These are phyloP conservation scores for Apis laboriosa DNA, from an alignment of 1,140 invertebrate species.

Conservation along the genomic window DNA sequence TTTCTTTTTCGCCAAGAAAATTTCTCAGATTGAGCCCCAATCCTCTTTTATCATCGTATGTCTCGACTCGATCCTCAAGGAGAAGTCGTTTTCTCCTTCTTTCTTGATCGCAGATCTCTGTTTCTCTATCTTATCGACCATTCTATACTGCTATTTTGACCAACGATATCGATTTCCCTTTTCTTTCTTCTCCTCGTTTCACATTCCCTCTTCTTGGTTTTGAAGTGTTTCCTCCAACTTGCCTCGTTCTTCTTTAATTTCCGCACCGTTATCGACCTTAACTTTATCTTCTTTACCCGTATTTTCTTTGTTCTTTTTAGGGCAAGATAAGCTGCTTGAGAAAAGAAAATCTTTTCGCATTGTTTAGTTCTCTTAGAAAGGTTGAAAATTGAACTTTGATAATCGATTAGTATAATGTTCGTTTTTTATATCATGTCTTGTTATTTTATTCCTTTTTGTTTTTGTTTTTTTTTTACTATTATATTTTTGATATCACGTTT, in stretches of 20 bases:
- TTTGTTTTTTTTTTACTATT: too few relatives aligned
- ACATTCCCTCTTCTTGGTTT: background rate
- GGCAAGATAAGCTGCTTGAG: too few relatives aligned
- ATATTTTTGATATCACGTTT: too few relatives aligned
- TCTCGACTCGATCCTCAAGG: background rate
- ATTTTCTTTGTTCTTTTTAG: background rate
- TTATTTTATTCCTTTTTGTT: too few relatives aligned
- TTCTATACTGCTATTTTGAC: conserved; percentile 45
- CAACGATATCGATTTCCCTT: background rate
- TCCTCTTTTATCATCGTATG: conserved; percentile 15
- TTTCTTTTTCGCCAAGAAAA: conserved; percentile 46
- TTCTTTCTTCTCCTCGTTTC: background rate
- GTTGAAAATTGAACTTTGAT: too few relatives aligned
- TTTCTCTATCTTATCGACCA: conserved; percentile 4
- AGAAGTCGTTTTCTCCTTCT: background rate
- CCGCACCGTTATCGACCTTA: background rate
- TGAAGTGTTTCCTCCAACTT: background rate
- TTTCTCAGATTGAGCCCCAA: conserved; percentile 51
- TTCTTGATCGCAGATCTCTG: background rate
- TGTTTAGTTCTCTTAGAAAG: too few relatives aligned
- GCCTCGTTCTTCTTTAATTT: conserved; percentile 21
- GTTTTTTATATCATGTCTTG: too few relatives aligned
- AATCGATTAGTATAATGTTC: too few relatives aligned
- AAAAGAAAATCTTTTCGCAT: too few relatives aligned
- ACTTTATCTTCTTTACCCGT: background rate